Percentiles rank a stretch among this genome's conserved stretches.
phyloP scores from a whole-genome alignment of 2,888 invertebrate species.

The Nomada flava region DNA sequence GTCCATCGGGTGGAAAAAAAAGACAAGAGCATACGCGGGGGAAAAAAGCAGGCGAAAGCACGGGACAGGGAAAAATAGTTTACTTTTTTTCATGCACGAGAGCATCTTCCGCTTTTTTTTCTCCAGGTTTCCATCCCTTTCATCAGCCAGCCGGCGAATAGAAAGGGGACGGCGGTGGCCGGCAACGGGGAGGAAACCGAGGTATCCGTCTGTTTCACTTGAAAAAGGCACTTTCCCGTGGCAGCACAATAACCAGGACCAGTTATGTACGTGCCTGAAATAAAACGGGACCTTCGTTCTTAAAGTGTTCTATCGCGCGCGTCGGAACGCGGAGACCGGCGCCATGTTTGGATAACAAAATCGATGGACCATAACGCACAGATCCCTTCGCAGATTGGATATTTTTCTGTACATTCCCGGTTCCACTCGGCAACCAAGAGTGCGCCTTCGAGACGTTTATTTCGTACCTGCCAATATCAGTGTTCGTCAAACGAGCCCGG shows the following conservation, averaged over 20 bases:
- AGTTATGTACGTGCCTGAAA: slow-evolving; percentile 83
- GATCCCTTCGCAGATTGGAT: slow-evolving; percentile 60
- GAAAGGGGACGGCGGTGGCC: slow-evolving; percentile 66
- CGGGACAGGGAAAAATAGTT: slow-evolving; percentile 67
- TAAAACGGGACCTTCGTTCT: slow-evolving; percentile 75
- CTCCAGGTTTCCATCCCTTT: slow-evolving; percentile 76
- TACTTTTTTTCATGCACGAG: slow-evolving; percentile 66
- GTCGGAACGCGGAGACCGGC: slow-evolving; percentile 44
- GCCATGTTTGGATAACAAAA: slow-evolving; percentile 73
- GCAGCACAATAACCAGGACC: slow-evolving; percentile 82
- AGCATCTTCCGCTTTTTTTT: slow-evolving; percentile 70
- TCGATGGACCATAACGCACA: slow-evolving; percentile 67
- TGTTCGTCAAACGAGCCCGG: slow-evolving; percentile 41
- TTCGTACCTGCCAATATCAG: slow-evolving; percentile 59
- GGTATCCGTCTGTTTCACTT: slow-evolving; percentile 78
- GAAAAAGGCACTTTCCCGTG: slow-evolving; percentile 82
- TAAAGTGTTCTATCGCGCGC: slow-evolving; percentile 67
- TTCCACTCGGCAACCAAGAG: slow-evolving; percentile 29
- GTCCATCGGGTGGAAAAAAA: slow-evolving; percentile 3
- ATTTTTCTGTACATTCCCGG: slow-evolving; percentile 40
- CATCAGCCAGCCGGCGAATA: slow-evolving; percentile 73
- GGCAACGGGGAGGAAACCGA: slow-evolving; percentile 57
- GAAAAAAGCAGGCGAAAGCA: slow-evolving; percentile 35
- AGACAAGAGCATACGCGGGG: neutral
- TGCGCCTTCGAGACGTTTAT: slow-evolving; percentile 45